Percentiles rank a stretch among this genome's conserved stretches.
Evolutionary conservation across 1,140 invertebrate species (phyloP).

Genomic region (Magallana gigas): DNA sequence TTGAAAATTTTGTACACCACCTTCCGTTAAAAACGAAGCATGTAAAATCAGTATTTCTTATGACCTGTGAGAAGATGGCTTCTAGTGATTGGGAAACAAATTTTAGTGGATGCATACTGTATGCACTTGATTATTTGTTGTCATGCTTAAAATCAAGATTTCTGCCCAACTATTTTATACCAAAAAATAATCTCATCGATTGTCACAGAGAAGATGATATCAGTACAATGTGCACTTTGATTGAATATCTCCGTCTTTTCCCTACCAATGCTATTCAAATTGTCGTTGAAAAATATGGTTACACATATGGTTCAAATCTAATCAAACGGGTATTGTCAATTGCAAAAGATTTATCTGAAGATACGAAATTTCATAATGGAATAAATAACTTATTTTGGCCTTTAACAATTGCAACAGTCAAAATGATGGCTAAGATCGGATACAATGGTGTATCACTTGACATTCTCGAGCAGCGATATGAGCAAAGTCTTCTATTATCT

Average conservation of each 20-base stretch:
- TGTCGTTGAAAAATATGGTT: neutral
- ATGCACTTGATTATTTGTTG: neutral
- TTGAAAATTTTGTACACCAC: neutral
- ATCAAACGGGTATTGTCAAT: neutral
- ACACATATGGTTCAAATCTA: neutral
- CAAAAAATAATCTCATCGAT: neutral
- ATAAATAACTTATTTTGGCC: too few relatives aligned
- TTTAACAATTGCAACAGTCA: too few relatives aligned
- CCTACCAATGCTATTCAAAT: neutral
- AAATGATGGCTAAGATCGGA: too few relatives aligned
- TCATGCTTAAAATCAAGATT: neutral
- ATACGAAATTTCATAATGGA: too few relatives aligned
- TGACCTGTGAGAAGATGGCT: neutral
- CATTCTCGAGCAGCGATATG: too few relatives aligned
- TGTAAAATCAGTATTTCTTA: neutral
- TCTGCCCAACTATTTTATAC: neutral
- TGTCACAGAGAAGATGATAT: neutral
- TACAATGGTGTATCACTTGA: too few relatives aligned
- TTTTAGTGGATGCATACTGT: neutral
- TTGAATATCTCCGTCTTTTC: neutral
- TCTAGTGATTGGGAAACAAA: neutral
- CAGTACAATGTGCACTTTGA: neutral
- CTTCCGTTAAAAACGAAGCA: neutral
- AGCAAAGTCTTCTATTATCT: too few relatives aligned
- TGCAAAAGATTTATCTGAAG: too few relatives aligned